Conservation (phyloP, 2,888 invertebrate genomes). For the Kryphioiulus occultus region DNA sequence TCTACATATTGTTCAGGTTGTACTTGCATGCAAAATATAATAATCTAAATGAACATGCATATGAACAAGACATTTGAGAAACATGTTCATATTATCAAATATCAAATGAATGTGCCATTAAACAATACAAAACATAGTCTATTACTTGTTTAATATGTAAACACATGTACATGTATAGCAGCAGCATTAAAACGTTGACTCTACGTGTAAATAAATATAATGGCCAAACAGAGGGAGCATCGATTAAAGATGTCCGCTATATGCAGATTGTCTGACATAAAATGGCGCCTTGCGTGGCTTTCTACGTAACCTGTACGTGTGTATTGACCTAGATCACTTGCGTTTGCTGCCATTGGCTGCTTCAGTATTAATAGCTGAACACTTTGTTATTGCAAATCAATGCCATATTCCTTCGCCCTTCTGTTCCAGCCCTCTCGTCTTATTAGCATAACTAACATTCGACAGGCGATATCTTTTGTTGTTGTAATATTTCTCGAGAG, state of each 20-base stretch:
- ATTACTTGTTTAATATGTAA: not conserved
- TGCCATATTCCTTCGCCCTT: not conserved
- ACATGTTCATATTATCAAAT: too few relatives aligned
- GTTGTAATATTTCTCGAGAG: constrained; percentile 23
- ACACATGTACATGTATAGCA: not conserved
- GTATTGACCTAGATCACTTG: not conserved
- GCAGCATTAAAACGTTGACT: not conserved
- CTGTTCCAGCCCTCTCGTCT: not conserved
- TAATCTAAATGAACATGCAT: too few relatives aligned
- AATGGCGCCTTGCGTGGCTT: not conserved
- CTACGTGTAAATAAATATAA: not conserved
- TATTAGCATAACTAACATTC: constrained; percentile 23
- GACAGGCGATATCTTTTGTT: constrained; percentile 6
- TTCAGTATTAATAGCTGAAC: not conserved
- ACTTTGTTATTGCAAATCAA: constrained; percentile 10
- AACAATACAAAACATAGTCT: too few relatives aligned
- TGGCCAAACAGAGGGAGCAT: not conserved
- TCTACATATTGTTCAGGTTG: too few relatives aligned
- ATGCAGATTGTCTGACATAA: not conserved
- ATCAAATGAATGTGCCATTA: too few relatives aligned
- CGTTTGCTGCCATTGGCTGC: not conserved
- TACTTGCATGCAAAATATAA: too few relatives aligned
- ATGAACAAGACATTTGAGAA: too few relatives aligned
- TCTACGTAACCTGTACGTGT: not conserved
- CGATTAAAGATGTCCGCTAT: not conserved